Evolutionary conservation across 2,888 invertebrate genomes (phyloP).

Genomic region (Seira ritae): DNA sequence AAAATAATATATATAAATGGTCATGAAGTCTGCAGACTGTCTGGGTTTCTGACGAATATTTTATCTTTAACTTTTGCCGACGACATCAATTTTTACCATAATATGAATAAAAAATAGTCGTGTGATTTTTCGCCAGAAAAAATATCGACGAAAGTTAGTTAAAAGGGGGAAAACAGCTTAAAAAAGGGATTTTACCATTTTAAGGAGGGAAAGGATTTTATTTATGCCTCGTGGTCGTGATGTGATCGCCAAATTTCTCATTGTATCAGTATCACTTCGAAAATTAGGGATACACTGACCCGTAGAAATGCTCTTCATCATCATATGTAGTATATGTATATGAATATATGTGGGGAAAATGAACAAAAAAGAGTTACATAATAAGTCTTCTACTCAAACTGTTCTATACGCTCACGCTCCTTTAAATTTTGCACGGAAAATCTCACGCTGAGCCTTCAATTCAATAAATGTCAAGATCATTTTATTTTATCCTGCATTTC

Average conservation of each 20-base stretch:
- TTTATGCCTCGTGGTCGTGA: background rate
- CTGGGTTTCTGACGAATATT: constrained; percentile 7
- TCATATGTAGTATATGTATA: no score
- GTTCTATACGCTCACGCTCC: background rate
- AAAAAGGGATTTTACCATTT: background rate
- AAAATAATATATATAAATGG: constrained; percentile 12
- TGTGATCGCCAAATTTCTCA: background rate
- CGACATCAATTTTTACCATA: background rate
- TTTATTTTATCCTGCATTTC: constrained; percentile 42
- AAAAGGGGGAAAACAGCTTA: no score
- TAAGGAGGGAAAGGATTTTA: background rate
- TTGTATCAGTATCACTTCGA: constrained; percentile 39
- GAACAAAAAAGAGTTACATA: no score
- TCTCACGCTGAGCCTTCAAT: constrained; percentile 60
- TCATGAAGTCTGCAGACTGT: constrained; percentile 40
- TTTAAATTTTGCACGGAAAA: constrained; percentile 33
- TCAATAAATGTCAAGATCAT: constrained; percentile 59
- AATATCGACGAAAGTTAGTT: background rate
- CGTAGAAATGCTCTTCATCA: no score
- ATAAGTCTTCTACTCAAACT: no score
- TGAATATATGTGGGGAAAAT: background rate
- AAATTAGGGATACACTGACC: constrained; percentile 26
- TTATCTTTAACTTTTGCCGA: background rate
- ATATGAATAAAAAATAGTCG: no score
- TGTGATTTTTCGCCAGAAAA: no score